phyloP scores from a whole-genome alignment of 2,113 vertebrate species.

The Datnioides undecimradiatus region DNA sequence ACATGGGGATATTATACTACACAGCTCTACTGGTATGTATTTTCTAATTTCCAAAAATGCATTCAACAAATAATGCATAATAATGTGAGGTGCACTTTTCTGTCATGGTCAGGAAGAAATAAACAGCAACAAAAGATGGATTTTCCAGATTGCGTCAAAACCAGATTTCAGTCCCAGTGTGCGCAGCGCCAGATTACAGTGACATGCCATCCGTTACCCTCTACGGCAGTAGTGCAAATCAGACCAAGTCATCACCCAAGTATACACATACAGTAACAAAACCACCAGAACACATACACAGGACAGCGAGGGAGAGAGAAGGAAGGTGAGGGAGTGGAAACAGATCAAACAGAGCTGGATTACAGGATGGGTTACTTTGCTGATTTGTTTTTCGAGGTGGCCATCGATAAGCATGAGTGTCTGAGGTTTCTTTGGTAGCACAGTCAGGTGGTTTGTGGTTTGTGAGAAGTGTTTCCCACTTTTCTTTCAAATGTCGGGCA shows the following conservation, averaged over 20 bases:
- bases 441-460: slow-evolving; percentile 88
- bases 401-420: slow-evolving; percentile 82
- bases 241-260: slow-evolving; percentile 33
- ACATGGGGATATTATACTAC: background rate
- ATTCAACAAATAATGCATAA: slow-evolving; percentile 14
- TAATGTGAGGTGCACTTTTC: background rate
- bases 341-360: slow-evolving; percentile 41
- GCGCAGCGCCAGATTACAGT: slow-evolving; percentile 39
- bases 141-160: slow-evolving; percentile 3
- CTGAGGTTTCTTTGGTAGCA: slow-evolving; percentile 96
- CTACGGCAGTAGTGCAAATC: slow-evolving; percentile 59
- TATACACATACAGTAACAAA: slow-evolving; percentile 38
- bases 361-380: slow-evolving; percentile 52
- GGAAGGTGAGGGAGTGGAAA: slow-evolving; percentile 59
- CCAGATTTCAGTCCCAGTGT: slow-evolving; percentile 32
- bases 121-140: slow-evolving; percentile 3
- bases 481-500: slow-evolving; percentile 81
- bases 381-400: slow-evolving; percentile 35
- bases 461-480: slow-evolving; percentile 74
- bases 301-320: slow-evolving; percentile 55
- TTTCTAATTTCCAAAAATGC: background rate
- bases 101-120: background rate
- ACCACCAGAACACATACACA: slow-evolving; percentile 25
- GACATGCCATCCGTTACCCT: slow-evolving; percentile 30
- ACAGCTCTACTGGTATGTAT: background rate